Base-by-base conservation (phyloP, 1,140 invertebrate genomes). In the Galleria mellonella region DNA sequence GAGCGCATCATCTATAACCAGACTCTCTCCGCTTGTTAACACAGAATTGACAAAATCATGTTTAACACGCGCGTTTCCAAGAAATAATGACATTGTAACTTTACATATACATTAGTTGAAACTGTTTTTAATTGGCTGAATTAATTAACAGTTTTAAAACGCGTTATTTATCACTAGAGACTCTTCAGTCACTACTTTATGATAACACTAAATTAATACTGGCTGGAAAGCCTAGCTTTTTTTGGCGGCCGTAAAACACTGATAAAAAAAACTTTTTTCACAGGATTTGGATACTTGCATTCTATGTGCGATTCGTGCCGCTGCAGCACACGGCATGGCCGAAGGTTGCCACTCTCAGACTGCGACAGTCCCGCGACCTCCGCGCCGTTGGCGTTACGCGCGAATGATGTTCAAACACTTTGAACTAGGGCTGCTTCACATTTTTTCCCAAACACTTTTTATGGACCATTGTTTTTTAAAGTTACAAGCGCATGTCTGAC, bases 311-410 rank as follows among this genome's bases (percentile, higher is more conserved):
- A 83, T 48, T 15, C 69, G 58, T 51, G 58, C 46, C 13, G 67
- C 56, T 23, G 69, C 59, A n/a, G 69, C 59, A 45, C 79, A 83
- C 56, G 74, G 76, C 79, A 83, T 83, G 61, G 55, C 57, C 58
- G 56, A 43, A 55, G 42, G 55, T 53, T 50, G 47, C 50, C 33
- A 39, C 35, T 40, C 43, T 47, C 43, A 50, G 59, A 55, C 51
- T 47, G 17, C 8, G 45, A 37, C 39, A 48, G 44, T 28, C 62
- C 51, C 62, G 47, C 61, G 66, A 60, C 62, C 52, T 55, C 55
- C 48, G 57, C 62, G 17, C 13, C n/a, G 9, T 6, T 33, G 32
- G 4, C 13, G 67, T 72, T 70, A 54, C 61, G 62, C 68, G 62
- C 67, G 54, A 74, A 61, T 57, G 68, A 44, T 50, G 62, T 43